Percentiles rank a stretch among this genome's conserved stretches.
Conservation (phyloP, 2,797 vertebrate genomes). For the Danio jaintianensis region DNA sequence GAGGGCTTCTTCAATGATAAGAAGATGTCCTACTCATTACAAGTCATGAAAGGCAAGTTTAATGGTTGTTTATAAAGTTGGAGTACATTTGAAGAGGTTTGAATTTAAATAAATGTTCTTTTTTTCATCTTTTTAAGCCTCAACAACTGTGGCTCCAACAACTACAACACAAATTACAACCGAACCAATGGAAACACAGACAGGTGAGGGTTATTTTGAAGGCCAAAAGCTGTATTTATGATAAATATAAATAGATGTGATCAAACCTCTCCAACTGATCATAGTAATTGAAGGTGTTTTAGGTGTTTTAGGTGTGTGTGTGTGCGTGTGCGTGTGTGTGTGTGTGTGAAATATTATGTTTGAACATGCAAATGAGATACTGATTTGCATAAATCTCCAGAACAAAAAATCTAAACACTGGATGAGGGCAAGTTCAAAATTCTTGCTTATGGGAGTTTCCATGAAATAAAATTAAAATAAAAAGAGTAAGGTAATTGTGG, state of each 20-base stretch:
- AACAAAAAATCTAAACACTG: neutral
- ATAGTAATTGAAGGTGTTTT: no score
- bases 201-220: conserved; percentile 48
- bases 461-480: no score
- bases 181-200: conserved; percentile 44
- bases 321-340: no score
- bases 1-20: conserved; percentile 83
- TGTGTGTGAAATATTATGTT: neutral
- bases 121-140: conserved; percentile 46
- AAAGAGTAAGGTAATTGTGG: no score
- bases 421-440: neutral
- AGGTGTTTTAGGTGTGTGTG: no score
- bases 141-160: conserved; percentile 40
- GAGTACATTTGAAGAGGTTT: neutral
- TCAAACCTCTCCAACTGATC: no score
- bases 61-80: neutral
- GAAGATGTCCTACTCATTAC: conserved; percentile 78
- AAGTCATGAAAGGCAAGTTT: conserved; percentile 76
- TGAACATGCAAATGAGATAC: neutral
- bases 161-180: conserved; percentile 38
- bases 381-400: neutral
- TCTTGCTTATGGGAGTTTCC: no score
- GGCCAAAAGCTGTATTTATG: neutral
- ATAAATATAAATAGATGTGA: no score
- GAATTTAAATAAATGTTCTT: conserved; percentile 13